Conservation (phyloP, 2,797 vertebrate genomes). For the Periophthalmus magnuspinnatus region DNA sequence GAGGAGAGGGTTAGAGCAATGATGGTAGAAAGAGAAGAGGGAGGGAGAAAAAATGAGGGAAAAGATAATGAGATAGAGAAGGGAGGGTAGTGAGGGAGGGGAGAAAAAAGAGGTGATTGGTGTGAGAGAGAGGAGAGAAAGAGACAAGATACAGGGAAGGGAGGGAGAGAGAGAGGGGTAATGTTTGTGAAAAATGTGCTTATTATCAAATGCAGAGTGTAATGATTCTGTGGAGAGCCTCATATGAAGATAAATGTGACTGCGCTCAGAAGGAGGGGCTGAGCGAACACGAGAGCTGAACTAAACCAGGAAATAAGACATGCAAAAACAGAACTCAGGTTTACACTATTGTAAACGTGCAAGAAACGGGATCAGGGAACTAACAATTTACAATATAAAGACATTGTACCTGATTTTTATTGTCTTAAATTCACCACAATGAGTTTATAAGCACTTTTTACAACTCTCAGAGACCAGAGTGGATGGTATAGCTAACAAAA, state of each 20-base stretch:
- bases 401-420: no score
- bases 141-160: neutral
- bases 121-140: neutral
- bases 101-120: no score
- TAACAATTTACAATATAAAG: no score
- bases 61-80: neutral
- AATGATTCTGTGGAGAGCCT: neutral
- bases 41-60: neutral
- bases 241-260: constrained; percentile 80
- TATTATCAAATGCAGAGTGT: constrained; percentile 50
- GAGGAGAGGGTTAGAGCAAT: neutral
- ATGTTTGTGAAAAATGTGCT: neutral
- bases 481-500: no score
- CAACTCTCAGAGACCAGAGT: no score
- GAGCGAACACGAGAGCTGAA: neutral
- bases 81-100: no score
- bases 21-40: neutral
- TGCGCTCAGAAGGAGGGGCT: constrained; percentile 56
- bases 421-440: no score
- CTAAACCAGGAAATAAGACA: neutral
- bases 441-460: no score
- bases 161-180: neutral
- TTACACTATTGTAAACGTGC: neutral
- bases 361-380: neutral
- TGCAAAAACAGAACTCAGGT: neutral